A percentile compares a stretch with the other conserved stretches of the same genome.
phyloP scores from a whole-genome alignment of 1,140 invertebrate species.

The Ylistrum balloti region DNA sequence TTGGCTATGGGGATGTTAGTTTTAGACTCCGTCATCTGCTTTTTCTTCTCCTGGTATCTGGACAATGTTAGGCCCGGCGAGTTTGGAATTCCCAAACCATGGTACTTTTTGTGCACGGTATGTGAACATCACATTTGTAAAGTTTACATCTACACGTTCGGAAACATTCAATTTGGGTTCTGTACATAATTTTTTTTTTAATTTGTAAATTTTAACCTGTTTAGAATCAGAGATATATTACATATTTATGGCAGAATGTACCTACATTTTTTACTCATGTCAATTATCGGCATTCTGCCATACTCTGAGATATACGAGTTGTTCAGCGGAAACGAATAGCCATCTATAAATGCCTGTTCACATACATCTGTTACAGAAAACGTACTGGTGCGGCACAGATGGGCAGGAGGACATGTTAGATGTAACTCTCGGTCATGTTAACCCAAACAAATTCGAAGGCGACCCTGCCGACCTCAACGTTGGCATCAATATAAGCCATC shows the following conservation, averaged over 20 bases:
- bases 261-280: no score
- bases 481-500: constrained; percentile 81
- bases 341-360: no score
- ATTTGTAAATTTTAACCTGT: no score
- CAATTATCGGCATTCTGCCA: no score
- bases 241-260: no score
- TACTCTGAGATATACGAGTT: no score
- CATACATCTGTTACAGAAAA: constrained; percentile 52
- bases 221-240: no score
- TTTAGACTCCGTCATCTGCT: constrained; percentile 83
- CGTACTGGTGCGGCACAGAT: constrained; percentile 64
- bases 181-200: no score
- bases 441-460: constrained; percentile 83
- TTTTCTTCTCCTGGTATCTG: constrained; percentile 85
- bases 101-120: constrained; percentile 82
- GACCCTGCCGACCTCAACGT: constrained; percentile 84
- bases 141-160: no score
- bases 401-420: constrained; percentile 52
- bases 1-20: constrained; percentile 84
- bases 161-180: no score
- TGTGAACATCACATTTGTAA: constrained; percentile 48
- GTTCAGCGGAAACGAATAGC: no score
- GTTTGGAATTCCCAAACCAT: constrained; percentile 83
- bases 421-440: constrained; percentile 56
- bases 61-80: constrained; percentile 86